A percentile compares a stretch with the other conserved stretches of the same genome.
These are phyloP conservation scores for Setipinna tenuifilis DNA, from an alignment of 2,797 vertebrate species.

Conservation along the genomic window DNA sequence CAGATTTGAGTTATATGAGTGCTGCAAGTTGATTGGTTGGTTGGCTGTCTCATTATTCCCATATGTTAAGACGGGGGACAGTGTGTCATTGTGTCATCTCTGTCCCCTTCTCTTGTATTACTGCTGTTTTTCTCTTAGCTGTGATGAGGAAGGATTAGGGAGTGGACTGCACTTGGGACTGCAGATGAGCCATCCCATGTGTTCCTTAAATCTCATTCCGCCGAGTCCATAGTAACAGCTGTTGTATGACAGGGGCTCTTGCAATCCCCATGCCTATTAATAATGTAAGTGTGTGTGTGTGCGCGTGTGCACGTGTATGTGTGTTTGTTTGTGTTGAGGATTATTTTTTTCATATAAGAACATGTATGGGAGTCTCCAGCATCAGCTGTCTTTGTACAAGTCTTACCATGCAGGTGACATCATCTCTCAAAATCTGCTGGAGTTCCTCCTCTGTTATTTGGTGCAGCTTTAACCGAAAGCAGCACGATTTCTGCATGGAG, in stretches of 20 bases:
- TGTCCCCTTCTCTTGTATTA: not conserved
- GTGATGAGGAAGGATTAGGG: not conserved
- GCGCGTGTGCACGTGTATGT: not conserved
- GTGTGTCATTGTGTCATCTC: not conserved
- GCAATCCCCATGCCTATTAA: not conserved
- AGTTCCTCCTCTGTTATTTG: not conserved
- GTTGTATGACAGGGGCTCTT: not conserved
- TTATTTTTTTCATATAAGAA: not conserved
- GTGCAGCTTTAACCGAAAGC: not conserved
- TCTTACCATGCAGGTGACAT: not conserved
- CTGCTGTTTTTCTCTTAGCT: not conserved
- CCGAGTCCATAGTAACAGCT: not conserved
- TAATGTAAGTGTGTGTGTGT: not conserved
- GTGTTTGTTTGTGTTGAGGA: not conserved
- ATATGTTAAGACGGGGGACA: no score
- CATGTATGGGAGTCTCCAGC: not conserved
- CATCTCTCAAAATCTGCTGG: not conserved
- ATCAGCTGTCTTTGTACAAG: not conserved
- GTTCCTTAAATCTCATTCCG: not conserved
- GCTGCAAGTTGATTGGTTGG: not conserved
- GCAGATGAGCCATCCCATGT: not conserved
- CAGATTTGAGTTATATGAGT: not conserved
- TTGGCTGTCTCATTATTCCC: not conserved
- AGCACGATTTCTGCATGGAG: not conserved
- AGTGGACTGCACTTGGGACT: not conserved